Base-by-base conservation (phyloP, 2,888 invertebrate genomes). In the Opisthograptis luteolata region DNA sequence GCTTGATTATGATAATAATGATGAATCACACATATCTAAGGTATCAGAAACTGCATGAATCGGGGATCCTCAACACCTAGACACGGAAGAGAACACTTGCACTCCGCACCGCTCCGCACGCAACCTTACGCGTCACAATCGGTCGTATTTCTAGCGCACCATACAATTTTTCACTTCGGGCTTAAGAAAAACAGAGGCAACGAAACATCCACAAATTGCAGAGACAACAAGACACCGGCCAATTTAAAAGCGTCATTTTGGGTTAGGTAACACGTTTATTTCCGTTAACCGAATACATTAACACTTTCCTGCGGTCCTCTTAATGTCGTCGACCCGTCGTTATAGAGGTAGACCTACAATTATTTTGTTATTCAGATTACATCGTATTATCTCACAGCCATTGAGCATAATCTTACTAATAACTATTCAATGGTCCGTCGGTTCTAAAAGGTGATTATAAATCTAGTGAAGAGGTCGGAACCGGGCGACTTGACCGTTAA, bases 401-500 rank as follows among this genome's bases (percentile, higher is more conserved):
- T 75, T 73, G 66, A 56, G 60, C 58, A 70, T 72, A 70, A 79
- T 76, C 73, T 67, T 59, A 71, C 68, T 75, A 73, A 76, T 74
- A 74, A 71, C 76, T 72, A 70, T 76, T 74, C 71, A 70, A 70
- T 61, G 66, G 67, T 64, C 68, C 66, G 76, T 70, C 68, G 72
- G 69, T 64, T 77, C 73, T 74, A 74, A 80, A 79, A 79, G 77
- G 77, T 76, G 75, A 84, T 82, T 81, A 84, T 84, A 83, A 84
- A 86, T 86, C 80, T 81, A 78, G 73, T 76, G 76, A 74, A 80
- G 82, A 84, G 83, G 83, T 79, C 82, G 80, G 81, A 77, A 79
- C 72, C 73, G 71, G 70, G 34, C 56, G 75, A 70, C 77, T 73
- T 74, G 76, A 72, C 73, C 77, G 77, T 83, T 82, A 76, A 86